Evolutionary conservation across 2,888 invertebrate genomes (phyloP).

Genomic region (Hypselothyrea guttata): DNA sequence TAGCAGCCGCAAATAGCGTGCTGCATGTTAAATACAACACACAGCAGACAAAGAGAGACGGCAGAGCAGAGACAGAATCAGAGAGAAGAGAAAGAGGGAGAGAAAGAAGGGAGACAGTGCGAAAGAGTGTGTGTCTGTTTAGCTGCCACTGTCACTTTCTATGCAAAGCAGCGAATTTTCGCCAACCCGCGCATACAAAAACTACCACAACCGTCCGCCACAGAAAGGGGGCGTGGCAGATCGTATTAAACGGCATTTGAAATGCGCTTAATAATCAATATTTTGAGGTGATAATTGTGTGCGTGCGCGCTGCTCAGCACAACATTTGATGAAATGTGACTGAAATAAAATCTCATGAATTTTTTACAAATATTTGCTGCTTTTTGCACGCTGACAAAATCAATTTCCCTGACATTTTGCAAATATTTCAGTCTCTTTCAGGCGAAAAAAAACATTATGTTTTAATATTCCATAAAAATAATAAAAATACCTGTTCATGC

Average conservation of each 20-base stretch:
- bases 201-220: constrained; percentile 38
- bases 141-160: constrained; percentile 55
- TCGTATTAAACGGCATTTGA: constrained; percentile 52
- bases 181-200: too few relatives aligned
- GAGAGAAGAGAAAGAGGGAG: constrained; percentile 3
- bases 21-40: constrained; percentile 71
- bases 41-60: constrained; percentile 24
- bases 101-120: too few relatives aligned
- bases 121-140: too few relatives aligned
- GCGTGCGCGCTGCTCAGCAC: constrained; percentile 59
- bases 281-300: constrained; percentile 73
- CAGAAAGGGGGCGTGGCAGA: not conserved
- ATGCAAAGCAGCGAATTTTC: constrained; percentile 65
- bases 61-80: constrained; percentile 5
- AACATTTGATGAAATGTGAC: not conserved
- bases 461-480: not conserved
- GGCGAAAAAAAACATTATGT: not conserved
- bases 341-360: constrained; percentile 1
- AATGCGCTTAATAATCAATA: constrained; percentile 74
- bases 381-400: not conserved
- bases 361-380: not conserved
- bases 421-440: not conserved
- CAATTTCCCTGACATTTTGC: constrained; percentile 1
- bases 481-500: not conserved
- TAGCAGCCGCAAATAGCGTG: constrained; percentile 73